Evolutionary conservation across 1,140 invertebrate species (phyloP), one percentile per base, ranked within the genome.

Genomic region (Ptiloglossa arizonensis): DNA sequence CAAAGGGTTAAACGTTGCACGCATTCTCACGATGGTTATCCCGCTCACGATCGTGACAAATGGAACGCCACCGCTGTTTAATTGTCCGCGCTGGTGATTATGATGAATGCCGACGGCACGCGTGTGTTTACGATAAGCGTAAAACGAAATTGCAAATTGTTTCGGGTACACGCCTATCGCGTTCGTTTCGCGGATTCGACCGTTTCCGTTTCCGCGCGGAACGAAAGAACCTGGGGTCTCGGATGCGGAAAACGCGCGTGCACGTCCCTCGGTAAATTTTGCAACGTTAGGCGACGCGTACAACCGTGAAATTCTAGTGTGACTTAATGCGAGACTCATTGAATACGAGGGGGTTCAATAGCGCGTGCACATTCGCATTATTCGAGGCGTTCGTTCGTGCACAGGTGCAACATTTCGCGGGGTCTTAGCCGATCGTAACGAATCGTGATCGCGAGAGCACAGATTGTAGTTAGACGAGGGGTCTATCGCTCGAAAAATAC

Each of bases 31-130:
- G 56, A 63, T 56, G 24, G 48, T 56, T 68, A 77, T 82, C 68
- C 73, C 27, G 35, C 48, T 50, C 56, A 24, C 62, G 74, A 82
- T 83, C 68, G 68, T 83, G 74, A 82, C 75, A 73, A 82, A 82
- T 82, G 62, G 48, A 63, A 70, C 44, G n/a, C 64, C 48, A 50
- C 46, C 27, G 66, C 29, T 64, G 75, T 82, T 83, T 83, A 83
- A 83, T 83, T 82, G 80, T 83, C 68, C 63, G 46, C 68, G 54
- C 17, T 35, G 48, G 32, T 63, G 66, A 78, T 78, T 81, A 70
- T 82, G 68, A 81, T 62, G 81, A 86, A 85, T 73, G 44, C 59
- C 78, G 50, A 48, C 66, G 24, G 27, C 57, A 38, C 35, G 19
- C 17, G 9, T 24, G 29, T 24, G 27, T 50, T 72, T 46, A 27